These are phyloP conservation scores for Zhuqinia jingwanae DNA, from an alignment of 2,888 invertebrate species.

Conservation along the genomic window DNA sequence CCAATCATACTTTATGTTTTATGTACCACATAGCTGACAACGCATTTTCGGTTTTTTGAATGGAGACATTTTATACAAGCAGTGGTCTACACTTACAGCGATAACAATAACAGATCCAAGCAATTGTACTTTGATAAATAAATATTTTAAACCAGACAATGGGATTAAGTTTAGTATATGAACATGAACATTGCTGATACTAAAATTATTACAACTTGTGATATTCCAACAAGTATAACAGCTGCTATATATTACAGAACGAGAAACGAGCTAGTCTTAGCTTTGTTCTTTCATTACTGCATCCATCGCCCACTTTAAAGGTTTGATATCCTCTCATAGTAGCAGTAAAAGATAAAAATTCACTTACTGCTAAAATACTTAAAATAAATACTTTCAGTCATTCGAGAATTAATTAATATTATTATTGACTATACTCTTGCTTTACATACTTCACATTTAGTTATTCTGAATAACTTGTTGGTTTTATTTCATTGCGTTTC, in stretches of 20 bases:
- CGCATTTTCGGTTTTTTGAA: too few relatives aligned
- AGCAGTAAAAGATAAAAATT: neutral
- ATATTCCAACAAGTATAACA: neutral
- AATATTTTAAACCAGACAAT: neutral
- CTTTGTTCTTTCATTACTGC: neutral
- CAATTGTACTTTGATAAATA: slow-evolving; percentile 41
- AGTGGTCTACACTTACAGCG: slow-evolving; percentile 10
- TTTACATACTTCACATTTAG: neutral
- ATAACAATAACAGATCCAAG: slow-evolving; percentile 31
- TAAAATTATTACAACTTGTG: slow-evolving; percentile 10
- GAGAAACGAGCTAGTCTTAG: neutral
- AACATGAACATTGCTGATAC: neutral
- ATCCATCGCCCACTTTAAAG: neutral
- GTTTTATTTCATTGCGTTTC: too few relatives aligned
- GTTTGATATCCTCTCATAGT: neutral
- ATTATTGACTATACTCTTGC: neutral
- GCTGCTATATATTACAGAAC: too few relatives aligned
- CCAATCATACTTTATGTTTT: too few relatives aligned
- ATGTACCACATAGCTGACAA: too few relatives aligned
- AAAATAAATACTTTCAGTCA: slow-evolving; percentile 64
- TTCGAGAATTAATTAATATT: slow-evolving; percentile 8
- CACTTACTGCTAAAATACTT: slow-evolving; percentile 22
- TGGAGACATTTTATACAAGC: neutral
- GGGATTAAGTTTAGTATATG: neutral
- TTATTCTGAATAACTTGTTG: too few relatives aligned